Conservation (phyloP, 2,113 vertebrate genomes). For the Pelobates fuscus region DNA sequence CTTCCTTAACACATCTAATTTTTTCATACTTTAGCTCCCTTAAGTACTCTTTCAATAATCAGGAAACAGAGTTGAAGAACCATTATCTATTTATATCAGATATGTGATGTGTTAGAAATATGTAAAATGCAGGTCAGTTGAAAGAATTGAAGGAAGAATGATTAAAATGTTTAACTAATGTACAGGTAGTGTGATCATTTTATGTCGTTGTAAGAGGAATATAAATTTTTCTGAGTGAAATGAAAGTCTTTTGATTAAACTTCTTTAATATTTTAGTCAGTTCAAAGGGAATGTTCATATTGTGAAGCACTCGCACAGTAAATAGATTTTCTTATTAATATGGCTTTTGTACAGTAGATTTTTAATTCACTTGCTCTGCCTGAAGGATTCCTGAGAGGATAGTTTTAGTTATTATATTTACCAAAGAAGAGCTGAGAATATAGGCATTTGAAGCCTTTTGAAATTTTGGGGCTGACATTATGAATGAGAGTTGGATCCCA, state of each 20-base stretch:
- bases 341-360: not conserved
- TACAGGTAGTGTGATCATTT: not conserved
- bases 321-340: conserved; percentile 10
- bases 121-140: no score
- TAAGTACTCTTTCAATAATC: no score
- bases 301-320: not conserved
- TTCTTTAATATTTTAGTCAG: not conserved
- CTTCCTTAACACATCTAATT: no score
- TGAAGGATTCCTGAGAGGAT: conserved; percentile 8
- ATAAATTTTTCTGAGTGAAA: not conserved
- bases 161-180: not conserved
- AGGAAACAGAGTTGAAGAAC: no score
- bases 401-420: conserved; percentile 13
- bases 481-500: conserved; percentile 16
- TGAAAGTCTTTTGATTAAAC: conserved; percentile 15
- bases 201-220: not conserved
- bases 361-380: conserved; percentile 1
- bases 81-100: conserved; percentile 12
- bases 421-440: not conserved
- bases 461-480: not conserved
- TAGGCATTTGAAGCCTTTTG: conserved; percentile 16
- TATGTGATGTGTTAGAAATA: not conserved
- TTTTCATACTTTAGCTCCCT: no score
- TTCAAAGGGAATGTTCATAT: not conserved
- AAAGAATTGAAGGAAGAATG: not conserved